Percentiles rank a stretch among this genome's conserved stretches.
These are phyloP conservation scores for Stercorarius parasiticus DNA, from an alignment of 2,113 vertebrate species.

Conservation along the genomic window DNA sequence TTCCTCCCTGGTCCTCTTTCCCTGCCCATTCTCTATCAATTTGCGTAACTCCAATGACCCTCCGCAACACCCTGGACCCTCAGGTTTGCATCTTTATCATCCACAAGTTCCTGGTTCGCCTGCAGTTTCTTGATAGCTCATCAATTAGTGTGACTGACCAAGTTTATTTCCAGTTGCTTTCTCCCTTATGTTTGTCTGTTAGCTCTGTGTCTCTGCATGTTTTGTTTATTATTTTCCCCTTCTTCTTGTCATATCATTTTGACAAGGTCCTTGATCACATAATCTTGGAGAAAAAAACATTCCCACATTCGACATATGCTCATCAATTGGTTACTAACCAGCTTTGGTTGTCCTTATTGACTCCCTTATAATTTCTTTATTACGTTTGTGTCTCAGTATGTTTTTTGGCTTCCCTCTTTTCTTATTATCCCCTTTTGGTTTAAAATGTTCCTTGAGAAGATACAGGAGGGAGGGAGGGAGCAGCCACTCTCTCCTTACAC, in stretches of 20 bases:
- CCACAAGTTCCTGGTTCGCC: neutral
- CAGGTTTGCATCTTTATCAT: neutral
- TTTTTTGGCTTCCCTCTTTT: neutral
- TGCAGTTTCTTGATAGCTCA: neutral
- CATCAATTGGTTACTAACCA: neutral
- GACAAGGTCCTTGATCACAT: neutral
- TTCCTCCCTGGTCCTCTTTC: neutral
- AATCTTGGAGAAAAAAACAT: neutral
- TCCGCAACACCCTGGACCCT: neutral
- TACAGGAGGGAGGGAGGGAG: neutral
- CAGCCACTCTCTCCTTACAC: neutral
- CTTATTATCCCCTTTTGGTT: neutral
- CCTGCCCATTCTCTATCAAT: neutral
- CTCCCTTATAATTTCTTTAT: neutral
- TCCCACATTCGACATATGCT: neutral
- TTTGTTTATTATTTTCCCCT: neutral
- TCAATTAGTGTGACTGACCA: neutral
- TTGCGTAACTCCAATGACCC: fast-evolving
- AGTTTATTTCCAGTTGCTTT: neutral
- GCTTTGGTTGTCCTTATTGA: neutral
- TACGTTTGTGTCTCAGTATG: neutral
- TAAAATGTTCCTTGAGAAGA: neutral
- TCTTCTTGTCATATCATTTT: neutral
- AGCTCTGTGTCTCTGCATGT: neutral
- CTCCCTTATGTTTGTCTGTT: neutral